These are phyloP conservation scores for Heliconius cydno DNA, from an alignment of 2,888 invertebrate genomes.

Conservation along the genomic window DNA sequence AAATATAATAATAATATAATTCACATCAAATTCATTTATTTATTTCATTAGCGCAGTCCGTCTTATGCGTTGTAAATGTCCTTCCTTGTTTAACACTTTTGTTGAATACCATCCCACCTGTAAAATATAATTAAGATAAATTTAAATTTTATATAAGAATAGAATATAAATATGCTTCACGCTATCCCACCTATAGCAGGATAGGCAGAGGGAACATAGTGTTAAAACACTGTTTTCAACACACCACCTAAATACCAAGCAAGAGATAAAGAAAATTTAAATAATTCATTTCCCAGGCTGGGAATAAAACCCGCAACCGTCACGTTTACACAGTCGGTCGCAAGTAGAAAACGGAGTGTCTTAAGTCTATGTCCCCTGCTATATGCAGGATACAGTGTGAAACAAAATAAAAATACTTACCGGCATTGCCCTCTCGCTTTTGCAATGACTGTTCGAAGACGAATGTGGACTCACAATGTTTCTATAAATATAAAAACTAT, in stretches of 20 bases:
- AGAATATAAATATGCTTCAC: too few relatives aligned
- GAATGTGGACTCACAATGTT: constrained; percentile 79
- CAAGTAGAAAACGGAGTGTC: background rate
- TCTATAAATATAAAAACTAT: constrained; percentile 57
- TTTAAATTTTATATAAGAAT: too few relatives aligned
- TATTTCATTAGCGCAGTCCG: constrained; percentile 74
- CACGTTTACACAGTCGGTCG: too few relatives aligned
- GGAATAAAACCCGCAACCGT: background rate
- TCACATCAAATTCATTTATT: constrained; percentile 50
- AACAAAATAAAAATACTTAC: constrained; percentile 55
- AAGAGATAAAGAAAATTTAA: too few relatives aligned
- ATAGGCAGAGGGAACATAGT: too few relatives aligned
- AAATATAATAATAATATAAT: constrained; percentile 7
- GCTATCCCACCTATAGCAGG: too few relatives aligned
- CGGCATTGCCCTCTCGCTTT: constrained; percentile 75
- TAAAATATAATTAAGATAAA: background rate
- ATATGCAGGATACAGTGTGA: background rate
- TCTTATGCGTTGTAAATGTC: constrained; percentile 65
- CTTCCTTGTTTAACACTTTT: constrained; percentile 58
- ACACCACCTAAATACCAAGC: too few relatives aligned
- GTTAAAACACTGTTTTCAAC: too few relatives aligned
- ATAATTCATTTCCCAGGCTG: too few relatives aligned
- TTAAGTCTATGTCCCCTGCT: too few relatives aligned
- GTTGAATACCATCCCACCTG: constrained; percentile 72
- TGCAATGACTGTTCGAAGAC: constrained; percentile 75